Evolutionary conservation across 2,888 invertebrate species (phyloP).

Genomic region (Xanthostigma xanthostigma): DNA sequence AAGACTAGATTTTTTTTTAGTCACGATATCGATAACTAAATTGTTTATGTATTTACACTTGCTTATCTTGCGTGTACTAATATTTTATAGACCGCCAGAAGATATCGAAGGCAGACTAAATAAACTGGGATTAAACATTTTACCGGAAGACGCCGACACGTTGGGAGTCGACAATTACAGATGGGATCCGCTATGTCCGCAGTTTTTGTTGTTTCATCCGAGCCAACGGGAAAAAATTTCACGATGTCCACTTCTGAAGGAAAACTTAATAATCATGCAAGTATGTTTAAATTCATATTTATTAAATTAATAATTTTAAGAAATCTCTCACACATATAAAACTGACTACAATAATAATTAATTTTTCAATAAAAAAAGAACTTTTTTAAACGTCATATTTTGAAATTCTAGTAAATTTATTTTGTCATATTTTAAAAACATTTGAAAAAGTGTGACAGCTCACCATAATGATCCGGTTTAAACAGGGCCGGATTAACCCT

Average conservation of each 20-base stretch:
- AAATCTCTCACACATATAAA: too few species aligned
- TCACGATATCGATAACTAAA: background rate
- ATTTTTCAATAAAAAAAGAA: too few species aligned
- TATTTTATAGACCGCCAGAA: constrained; percentile 13
- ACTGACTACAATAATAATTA: too few species aligned
- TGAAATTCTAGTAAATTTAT: too few species aligned
- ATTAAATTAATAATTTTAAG: background rate
- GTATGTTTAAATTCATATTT: constrained; percentile 24
- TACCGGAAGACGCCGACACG: constrained; percentile 15
- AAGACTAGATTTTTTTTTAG: background rate
- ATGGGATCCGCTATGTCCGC: constrained; percentile 32
- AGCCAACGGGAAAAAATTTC: constrained; percentile 36
- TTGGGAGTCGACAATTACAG: constrained; percentile 20
- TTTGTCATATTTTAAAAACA: too few species aligned
- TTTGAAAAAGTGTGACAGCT: background rate
- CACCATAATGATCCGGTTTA: too few species aligned
- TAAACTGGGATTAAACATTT: constrained; percentile 16
- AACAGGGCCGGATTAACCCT: too few species aligned
- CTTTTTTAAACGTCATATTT: background rate
- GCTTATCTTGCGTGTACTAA: too few species aligned
- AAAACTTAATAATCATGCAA: constrained; percentile 41
- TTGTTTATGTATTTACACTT: background rate
- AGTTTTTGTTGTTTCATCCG: constrained; percentile 38
- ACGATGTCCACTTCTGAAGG: constrained; percentile 36
- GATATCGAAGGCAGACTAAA: constrained; percentile 19